These are phyloP conservation scores for Drosophila villosipedis DNA, from an alignment of 2,888 invertebrate genomes.

Conservation along the genomic window DNA sequence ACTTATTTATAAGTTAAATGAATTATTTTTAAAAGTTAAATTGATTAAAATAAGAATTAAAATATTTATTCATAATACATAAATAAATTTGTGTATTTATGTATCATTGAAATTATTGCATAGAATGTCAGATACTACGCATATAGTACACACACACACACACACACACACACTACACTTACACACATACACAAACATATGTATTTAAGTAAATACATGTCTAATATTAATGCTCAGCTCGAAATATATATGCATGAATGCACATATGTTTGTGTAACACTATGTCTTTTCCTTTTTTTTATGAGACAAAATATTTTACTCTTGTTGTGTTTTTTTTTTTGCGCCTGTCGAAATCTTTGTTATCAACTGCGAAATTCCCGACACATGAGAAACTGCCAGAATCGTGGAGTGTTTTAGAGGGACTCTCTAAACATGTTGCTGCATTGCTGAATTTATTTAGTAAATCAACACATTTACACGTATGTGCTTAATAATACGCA, in stretches of 20 bases:
- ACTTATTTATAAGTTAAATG: not conserved
- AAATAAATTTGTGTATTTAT: constrained; percentile 11
- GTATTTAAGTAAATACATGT: constrained; percentile 9
- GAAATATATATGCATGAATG: not conserved
- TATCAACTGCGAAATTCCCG: constrained; percentile 16
- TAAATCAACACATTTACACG: constrained; percentile 14
- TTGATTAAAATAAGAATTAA: not conserved
- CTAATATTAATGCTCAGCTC: constrained; percentile 9
- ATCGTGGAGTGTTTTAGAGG: not conserved
- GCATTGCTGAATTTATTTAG: not conserved
- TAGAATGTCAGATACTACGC: constrained; percentile 10
- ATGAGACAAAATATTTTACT: not conserved
- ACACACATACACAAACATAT: not conserved
- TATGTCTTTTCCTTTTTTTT: not conserved
- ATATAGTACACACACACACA: constrained; percentile 1
- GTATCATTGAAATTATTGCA: constrained; percentile 12
- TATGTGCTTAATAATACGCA: constrained; percentile 13
- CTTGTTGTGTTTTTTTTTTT: not conserved
- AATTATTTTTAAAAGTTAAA: not conserved
- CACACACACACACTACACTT: not conserved
- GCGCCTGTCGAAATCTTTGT: constrained; percentile 5
- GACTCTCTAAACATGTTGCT: constrained; percentile 5
- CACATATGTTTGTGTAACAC: constrained; percentile 4
- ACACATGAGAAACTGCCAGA: not conserved
- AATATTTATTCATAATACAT: not conserved